Base-by-base conservation (phyloP, 1,140 invertebrate species). In the Megalopta genalis region DNA sequence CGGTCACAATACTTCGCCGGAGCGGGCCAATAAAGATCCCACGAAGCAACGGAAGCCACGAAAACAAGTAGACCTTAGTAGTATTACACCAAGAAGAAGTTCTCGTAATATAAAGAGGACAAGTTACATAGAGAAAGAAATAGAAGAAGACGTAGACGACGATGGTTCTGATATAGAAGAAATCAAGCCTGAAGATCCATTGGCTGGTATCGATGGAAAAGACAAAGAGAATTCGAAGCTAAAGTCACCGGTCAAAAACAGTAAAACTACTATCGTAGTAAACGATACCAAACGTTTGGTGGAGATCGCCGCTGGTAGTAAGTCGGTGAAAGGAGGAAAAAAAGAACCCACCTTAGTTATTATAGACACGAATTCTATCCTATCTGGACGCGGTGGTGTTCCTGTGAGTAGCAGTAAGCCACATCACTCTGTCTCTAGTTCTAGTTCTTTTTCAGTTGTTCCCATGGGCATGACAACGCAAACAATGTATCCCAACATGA, bases 341-440 rank as follows among this genome's bases (percentile, higher is more conserved):
- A 96, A 96, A 84, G 95, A 96, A 88, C 95, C 96, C 2, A 96
- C 96, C 2, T 92, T 97, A 83, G 96, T 97, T 39, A 96, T 97
- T 67, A 96, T 97, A 76, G 96, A 97, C 86, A 96, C 96, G 6
- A 96, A 96, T 93, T 95, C 95, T 16, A 95, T 96, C 84, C 88
- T 96, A 54, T 95, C 94, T 63, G 95, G 94, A 8, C 93, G 94
- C 78, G 95, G 95, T 64, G 94, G 94, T 27, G 90, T 95, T 23
- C 94, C 95, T 71, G 91, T 95, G 7, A 92, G 90, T 62, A 90
- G 72, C 32, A 82, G 80, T 18, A 91, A 92, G 59, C 80, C 80
- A 70, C 88, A 79, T 77, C 89, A 92, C 8, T 86, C 88, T 16
- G 79, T 88, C 4, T 86, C 91, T 18, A 90, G 90, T 67, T 90